Base-by-base conservation (phyloP, 2,113 vertebrate species). In the Pelobates fuscus region DNA sequence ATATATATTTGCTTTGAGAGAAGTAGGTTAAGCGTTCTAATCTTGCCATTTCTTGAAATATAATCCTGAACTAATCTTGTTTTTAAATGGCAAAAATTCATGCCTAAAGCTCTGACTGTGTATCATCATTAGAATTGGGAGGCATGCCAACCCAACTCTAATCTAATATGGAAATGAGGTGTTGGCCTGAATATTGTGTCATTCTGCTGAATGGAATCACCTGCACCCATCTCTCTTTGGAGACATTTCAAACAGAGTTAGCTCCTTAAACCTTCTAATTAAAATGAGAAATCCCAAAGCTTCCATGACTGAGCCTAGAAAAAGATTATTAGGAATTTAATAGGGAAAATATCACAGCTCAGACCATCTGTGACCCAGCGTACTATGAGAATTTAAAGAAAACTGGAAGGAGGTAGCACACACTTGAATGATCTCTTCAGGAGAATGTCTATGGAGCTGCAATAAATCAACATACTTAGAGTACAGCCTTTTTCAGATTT, bases 251-350 rank as follows among this genome's bases (percentile, higher is more conserved):
- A 91, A 93, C 92, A 92, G 94, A 93, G 93, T 95, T 94, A 93
- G 93, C 93, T 96, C 92, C 95, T 97, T 96, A 97, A 97, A 94
- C 94, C 93, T 94, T 95, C 95, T 98, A 98, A 99, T 98, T 98
- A 98, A 99, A 98, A 96, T 92, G 92, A 96, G 92, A 97, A 96
- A 94, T 95, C 97, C 95, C 95, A 86, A 92, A 87, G 89, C 92
- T 91, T 94, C 89, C 94, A 92, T 94, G 92, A 95, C 93, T 95
- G 94, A 93, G 89, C 88, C 91, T 92, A 66, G 92, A 94, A 96
- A 87, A 97, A 95, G 93, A 98, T 98, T 99, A 98, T 99, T 98
- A 97, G 94, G 95, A 98, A 95, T 98, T 98, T 98, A 98, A 99
- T 97, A 94, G 94, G 94, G 92, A 97, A 93, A 95, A 94, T 95